Conservation (phyloP, 92 coral and sea anemone species). For the Epizoanthus scotinus region DNA sequence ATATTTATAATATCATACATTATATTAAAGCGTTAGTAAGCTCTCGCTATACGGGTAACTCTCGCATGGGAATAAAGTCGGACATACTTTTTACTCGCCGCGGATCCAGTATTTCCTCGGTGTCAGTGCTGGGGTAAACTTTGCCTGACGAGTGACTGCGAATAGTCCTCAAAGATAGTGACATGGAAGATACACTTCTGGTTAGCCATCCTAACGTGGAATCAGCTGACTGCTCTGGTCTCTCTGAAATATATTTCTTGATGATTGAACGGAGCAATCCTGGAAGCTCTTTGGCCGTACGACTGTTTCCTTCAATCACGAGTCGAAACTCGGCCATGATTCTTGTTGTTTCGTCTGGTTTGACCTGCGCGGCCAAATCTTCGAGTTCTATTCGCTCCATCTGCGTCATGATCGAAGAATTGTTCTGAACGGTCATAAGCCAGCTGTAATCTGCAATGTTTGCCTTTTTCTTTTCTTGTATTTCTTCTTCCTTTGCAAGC, state of each 20-base stretch:
- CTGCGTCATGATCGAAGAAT: slow-evolving; percentile 59
- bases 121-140: slow-evolving; percentile 65
- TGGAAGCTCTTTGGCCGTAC: slow-evolving; percentile 61
- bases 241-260: slow-evolving; percentile 65
- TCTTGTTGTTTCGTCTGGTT: slow-evolving; percentile 75
- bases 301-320: slow-evolving; percentile 62
- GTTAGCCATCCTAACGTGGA: slow-evolving; percentile 73
- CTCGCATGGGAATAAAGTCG: slow-evolving; percentile 73
- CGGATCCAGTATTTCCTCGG: slow-evolving; percentile 49
- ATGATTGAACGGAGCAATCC: slow-evolving; percentile 70
- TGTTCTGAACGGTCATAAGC: slow-evolving; percentile 66
- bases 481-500: slow-evolving; percentile 52
- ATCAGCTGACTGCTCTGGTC: slow-evolving; percentile 44
- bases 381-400: slow-evolving; percentile 80
- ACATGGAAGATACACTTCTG: slow-evolving; percentile 71
- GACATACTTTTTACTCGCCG: slow-evolving; percentile 89
- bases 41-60: slow-evolving; percentile 53
- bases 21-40: too few relatives aligned
- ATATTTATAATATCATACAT: too few relatives aligned
- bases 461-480: slow-evolving; percentile 64
- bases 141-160: slow-evolving; percentile 74
- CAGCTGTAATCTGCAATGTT: slow-evolving; percentile 80
- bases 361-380: slow-evolving; percentile 75
- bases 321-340: slow-evolving; percentile 71
- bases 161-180: slow-evolving; percentile 58